phyloP scores from a whole-genome alignment of 2,888 invertebrate species.

The Apodemia duryi region DNA sequence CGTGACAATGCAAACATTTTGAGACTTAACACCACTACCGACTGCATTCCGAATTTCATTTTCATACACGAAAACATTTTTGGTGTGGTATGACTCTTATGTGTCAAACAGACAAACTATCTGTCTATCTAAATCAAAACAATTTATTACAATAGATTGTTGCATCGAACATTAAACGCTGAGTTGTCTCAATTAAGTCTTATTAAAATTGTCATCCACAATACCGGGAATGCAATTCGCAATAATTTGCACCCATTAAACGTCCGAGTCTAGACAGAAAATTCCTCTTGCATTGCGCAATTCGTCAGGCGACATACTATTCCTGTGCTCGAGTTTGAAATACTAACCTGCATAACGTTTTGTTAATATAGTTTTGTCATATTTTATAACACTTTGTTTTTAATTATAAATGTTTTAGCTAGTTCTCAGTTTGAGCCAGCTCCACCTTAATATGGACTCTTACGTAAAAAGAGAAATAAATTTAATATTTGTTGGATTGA shows the following conservation, averaged over 20 bases:
- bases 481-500: too few relatives aligned
- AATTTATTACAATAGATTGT: conserved; percentile 13
- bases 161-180: conserved; percentile 27
- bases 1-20: too few relatives aligned
- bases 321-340: conserved; percentile 28
- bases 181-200: conserved; percentile 36
- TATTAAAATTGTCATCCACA: conserved; percentile 55
- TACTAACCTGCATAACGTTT: conserved; percentile 11
- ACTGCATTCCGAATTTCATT: too few relatives aligned
- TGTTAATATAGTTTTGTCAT: conserved; percentile 4
- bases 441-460: too few relatives aligned
- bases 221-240: conserved; percentile 60
- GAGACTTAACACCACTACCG: too few relatives aligned
- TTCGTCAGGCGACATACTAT: conserved; percentile 49
- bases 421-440: too few relatives aligned
- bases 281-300: conserved; percentile 63
- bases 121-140: conserved; percentile 11
- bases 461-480: too few relatives aligned
- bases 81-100: background rate
- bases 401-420: too few relatives aligned
- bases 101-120: background rate
- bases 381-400: background rate
- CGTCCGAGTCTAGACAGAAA: conserved; percentile 53
- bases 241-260: conserved; percentile 72
- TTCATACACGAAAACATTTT: too few relatives aligned